Evolutionary conservation across 2,888 invertebrate species (phyloP), one percentile per base, ranked within the genome.

Genomic region (Dicyrtomina minuta): DNA sequence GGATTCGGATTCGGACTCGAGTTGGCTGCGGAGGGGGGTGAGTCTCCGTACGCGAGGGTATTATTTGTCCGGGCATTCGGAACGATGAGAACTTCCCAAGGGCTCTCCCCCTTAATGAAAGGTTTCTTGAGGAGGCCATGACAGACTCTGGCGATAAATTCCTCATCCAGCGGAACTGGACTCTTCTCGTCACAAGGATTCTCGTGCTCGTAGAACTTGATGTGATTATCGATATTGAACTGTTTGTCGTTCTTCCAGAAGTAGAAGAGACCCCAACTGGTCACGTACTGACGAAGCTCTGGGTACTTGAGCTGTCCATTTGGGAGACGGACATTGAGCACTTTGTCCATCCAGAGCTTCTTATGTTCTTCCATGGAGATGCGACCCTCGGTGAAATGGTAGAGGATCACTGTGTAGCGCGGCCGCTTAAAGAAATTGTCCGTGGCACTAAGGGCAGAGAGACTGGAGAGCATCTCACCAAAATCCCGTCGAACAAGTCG

Each of bases 31-130:
- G n/a, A n/a, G 6, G 22, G 5, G 22, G 6, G 8, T 12, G 17
- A 17, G 15, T 20, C 20, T 8, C 15, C 4, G 8, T 8, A 33
- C 4, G 33, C 33, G 33, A 33, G 33, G 33, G 33, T 5, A 33
- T 33, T 17, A 20, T 10, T 58, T 12, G 41, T 41, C 15, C 17
- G n/a, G 4, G 41, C 39, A 39, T 58, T 58, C 12, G 33, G 15
- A 22, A 27, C n/a, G 58, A 58, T n/a, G 17, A 27, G 41, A 33
- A 58, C 27, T 41, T 58, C 58, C 58, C 58, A 58, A 20, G 58
- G 58, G 20, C 58, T 58, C 20, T 58, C 39, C 0, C 20, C 15
- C 3, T 10, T 0, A 3, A 8, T 41, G 12, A 39, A 58, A 2
- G 58, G 41, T 58, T 33, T 58, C 20, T 39, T 20, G 6, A 41